Base-by-base conservation (phyloP, 2,797 vertebrate genomes). In the Anisognathus igniventris region DNA sequence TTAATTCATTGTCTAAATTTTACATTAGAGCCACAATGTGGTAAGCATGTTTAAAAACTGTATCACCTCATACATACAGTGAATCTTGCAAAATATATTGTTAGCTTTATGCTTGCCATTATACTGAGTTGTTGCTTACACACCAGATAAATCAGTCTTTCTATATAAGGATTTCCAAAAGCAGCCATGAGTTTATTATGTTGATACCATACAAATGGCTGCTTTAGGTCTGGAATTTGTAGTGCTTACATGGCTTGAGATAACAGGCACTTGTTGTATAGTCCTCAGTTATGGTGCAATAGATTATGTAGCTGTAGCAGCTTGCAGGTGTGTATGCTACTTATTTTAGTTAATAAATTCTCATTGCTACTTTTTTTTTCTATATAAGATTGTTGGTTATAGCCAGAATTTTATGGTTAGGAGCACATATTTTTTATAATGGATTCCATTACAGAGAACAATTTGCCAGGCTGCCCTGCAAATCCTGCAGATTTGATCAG, bases 331-430 rank as follows among this genome's bases (percentile, higher is more conserved):
- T 86, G 21, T 85, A 58, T 53, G 15, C 56, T 94, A 93, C 91
- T 95, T 95, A 97, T 97, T 97, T 96, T 85, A 82, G 33, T 94
- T 95, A 96, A 97, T 97, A 92, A 97, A 95, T 93, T 74, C 62
- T 96, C 88, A 66, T 93, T 90, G 76, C 48, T 95, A 30, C 58
- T 25, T 80, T 96, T 80, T 96, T 96, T 96, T 90, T 28, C 57
- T 93, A 33, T 79, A 91, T 92, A 77, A 70, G 42, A 30, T 19
- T 96, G 56, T 57, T 94, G 61, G 56, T 44, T 30, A 56, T 74
- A 95, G 76, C 42, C 39, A 84, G 54, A 82, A 65, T 95, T 96
- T 95, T 94, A 66, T 95, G 88, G 85, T 73, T 72, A 33, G 56
- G 60, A 53, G 45, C 54, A 62, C 28, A 10, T 67, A 42, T 94